These are phyloP conservation scores for Colletes collaris DNA, from an alignment of 2,888 invertebrate species.

Conservation along the genomic window DNA sequence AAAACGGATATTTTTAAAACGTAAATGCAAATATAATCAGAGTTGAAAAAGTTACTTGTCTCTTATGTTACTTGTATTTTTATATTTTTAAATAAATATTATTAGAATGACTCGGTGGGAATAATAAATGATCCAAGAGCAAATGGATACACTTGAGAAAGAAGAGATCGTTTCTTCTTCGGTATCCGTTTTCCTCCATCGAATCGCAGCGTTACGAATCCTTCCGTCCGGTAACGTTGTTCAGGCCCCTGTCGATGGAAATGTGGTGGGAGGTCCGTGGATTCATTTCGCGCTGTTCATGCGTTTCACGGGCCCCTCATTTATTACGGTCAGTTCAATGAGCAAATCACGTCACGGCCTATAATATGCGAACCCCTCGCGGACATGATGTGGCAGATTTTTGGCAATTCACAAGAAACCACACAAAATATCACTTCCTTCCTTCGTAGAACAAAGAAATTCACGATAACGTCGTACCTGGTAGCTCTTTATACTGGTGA, in stretches of 20 bases:
- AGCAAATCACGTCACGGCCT: constrained; percentile 71
- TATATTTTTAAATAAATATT: too few relatives aligned
- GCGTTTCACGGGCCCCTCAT: constrained; percentile 55
- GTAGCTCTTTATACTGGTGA: too few relatives aligned
- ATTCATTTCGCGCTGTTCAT: constrained; percentile 47
- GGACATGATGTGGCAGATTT: constrained; percentile 68
- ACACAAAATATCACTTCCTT: constrained; percentile 49
- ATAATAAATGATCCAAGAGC: background rate
- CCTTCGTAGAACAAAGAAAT: constrained; percentile 26
- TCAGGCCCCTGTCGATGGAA: constrained; percentile 18
- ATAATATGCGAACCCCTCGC: constrained; percentile 51
- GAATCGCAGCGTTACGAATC: constrained; percentile 32
- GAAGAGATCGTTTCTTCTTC: background rate
- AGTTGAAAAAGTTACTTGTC: too few relatives aligned
- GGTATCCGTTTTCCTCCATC: constrained; percentile 17
- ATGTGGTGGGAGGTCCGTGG: constrained; percentile 47
- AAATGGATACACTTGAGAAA: background rate
- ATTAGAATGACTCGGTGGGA: too few relatives aligned
- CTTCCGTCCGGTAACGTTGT: constrained; percentile 39
- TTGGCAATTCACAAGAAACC: constrained; percentile 51
- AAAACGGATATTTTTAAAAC: too few relatives aligned
- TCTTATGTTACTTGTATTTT: too few relatives aligned
- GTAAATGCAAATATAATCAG: too few relatives aligned
- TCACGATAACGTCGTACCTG: background rate
- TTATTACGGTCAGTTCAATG: constrained; percentile 62